Evolutionary conservation across 2,113 vertebrate genomes (phyloP).

Genomic region (Pseudopipra pipra): DNA sequence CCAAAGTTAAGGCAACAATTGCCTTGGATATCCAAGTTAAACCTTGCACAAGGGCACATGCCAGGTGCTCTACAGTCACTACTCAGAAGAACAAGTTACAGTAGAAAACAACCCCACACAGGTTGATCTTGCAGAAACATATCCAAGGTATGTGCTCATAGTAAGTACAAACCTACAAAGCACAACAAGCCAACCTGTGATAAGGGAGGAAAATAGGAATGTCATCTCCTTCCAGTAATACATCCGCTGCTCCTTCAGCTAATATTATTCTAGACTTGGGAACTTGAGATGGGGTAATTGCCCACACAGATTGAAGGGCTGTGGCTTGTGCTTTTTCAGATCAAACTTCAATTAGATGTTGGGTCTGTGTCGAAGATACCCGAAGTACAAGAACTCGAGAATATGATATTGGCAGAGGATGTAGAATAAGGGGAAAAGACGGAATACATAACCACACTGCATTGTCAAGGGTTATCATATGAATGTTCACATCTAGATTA

Average conservation of each 20-base stretch:
- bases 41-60: not conserved
- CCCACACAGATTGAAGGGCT: not conserved
- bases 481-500: not conserved
- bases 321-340: not conserved
- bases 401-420: not conserved
- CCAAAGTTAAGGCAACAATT: not conserved
- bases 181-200: not conserved
- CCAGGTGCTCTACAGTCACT: not conserved
- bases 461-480: not conserved
- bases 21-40: not conserved
- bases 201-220: not conserved
- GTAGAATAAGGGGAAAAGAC: not conserved
- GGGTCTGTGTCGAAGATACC: not conserved
- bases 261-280: not conserved
- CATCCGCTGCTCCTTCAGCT: not conserved
- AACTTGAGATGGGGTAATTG: not conserved
- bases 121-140: not conserved
- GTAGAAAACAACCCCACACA: not conserved
- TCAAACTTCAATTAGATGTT: not conserved
- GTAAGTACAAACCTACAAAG: not conserved
- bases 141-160: not conserved
- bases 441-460: not conserved
- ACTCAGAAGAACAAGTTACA: not conserved
- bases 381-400: not conserved
- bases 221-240: not conserved